Evolutionary conservation across 1,140 invertebrate species (phyloP).

Genomic region (roundworm (Caenorhabditis elegans)): DNA sequence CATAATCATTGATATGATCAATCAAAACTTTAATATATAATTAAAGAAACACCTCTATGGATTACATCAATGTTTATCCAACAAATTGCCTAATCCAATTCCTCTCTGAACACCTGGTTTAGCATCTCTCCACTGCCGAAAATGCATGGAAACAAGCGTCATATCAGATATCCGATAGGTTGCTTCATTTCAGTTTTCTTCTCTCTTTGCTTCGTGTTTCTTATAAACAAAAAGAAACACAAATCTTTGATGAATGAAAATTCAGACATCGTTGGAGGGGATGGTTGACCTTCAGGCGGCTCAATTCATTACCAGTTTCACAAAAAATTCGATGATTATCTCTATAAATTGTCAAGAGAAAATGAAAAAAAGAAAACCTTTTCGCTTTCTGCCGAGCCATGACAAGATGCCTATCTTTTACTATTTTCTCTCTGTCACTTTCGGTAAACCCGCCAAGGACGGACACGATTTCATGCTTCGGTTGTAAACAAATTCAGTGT

Average conservation of each 20-base stretch:
- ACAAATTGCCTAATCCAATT: constrained; percentile 20
- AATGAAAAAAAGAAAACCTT: neutral
- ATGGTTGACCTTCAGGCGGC: neutral
- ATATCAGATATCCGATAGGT: constrained; percentile 16
- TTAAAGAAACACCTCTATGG: neutral
- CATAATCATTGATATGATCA: constrained; percentile 14
- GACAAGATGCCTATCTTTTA: no score
- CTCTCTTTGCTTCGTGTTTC: neutral
- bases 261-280: neutral
- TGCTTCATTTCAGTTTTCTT: constrained; percentile 33
- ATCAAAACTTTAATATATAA: neutral
- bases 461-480: constrained; percentile 4
- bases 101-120: constrained; percentile 5
- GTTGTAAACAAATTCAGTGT: constrained; percentile 20
- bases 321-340: constrained; percentile 15
- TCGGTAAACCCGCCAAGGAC: neutral
- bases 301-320: neutral
- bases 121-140: neutral
- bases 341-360: neutral
- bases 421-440: neutral
- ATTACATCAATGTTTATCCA: constrained; percentile 1
- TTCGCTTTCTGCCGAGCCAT: constrained; percentile 4
- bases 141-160: constrained; percentile 15
- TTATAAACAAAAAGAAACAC: constrained; percentile 14
- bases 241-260: neutral